These are phyloP conservation scores for Leptodactylus fallax DNA, from an alignment of 2,797 vertebrate genomes.

Conservation along the genomic window DNA sequence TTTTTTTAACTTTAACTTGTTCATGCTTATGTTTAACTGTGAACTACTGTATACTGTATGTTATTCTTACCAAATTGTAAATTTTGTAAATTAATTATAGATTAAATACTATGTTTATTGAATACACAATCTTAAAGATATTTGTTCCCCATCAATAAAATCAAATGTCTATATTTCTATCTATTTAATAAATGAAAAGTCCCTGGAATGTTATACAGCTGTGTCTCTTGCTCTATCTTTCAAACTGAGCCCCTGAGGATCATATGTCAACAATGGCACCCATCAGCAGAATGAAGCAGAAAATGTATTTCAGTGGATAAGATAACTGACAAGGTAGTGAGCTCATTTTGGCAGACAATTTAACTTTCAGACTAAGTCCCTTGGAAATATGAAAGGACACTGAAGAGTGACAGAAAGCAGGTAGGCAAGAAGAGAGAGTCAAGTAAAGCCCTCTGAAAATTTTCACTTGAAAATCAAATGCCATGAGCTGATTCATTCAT, in stretches of 20 bases:
- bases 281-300: conserved; percentile 57
- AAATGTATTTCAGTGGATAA: conserved; percentile 60
- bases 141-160: conserved; percentile 18
- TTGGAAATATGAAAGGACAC: conserved; percentile 58
- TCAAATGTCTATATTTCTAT: conserved; percentile 13
- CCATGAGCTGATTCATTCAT: conserved; percentile 11
- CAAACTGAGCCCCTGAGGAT: conserved; percentile 52
- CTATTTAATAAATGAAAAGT: conserved; percentile 9
- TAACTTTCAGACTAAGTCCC: conserved; percentile 60
- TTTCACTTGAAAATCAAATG: conserved; percentile 32
- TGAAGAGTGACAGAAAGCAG: conserved; percentile 56
- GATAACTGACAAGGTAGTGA: conserved; percentile 63
- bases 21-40: background rate
- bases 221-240: conserved; percentile 45
- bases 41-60: background rate
- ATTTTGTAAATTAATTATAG: background rate
- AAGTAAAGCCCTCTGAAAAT: conserved; percentile 30
- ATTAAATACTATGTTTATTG: background rate
- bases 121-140: background rate
- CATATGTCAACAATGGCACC: conserved; percentile 59
- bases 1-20: background rate
- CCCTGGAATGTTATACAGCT: conserved; percentile 14
- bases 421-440: conserved; percentile 33
- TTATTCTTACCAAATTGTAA: background rate
- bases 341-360: conserved; percentile 61